A percentile compares a stretch with the other conserved stretches of the same genome.
Conservation (phyloP, 2,888 invertebrate species). For the Orthosia incerta region DNA sequence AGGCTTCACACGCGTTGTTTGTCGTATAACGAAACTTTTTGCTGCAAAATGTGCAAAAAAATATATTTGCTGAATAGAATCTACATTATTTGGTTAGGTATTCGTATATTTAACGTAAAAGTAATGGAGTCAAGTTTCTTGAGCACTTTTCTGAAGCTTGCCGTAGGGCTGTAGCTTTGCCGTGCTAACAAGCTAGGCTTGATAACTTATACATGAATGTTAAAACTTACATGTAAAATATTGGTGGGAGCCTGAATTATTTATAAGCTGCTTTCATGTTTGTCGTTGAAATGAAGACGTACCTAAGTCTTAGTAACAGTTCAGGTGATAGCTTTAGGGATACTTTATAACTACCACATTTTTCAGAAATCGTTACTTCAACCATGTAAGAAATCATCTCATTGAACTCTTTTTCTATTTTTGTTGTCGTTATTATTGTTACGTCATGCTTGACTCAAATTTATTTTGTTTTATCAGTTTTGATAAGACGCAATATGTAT, state of each 20-base stretch:
- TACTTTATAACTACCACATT: background rate
- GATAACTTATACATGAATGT: constrained; percentile 25
- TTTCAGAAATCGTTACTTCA: background rate
- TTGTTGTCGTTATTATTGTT: too few species aligned
- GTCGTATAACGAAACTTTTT: background rate
- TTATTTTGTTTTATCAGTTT: too few species aligned
- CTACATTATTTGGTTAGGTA: background rate
- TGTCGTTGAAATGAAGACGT: constrained; percentile 22
- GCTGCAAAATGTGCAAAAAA: background rate
- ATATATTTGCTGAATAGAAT: constrained; percentile 6
- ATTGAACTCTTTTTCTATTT: too few species aligned
- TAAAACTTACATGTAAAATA: constrained; percentile 33
- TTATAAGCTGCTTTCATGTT: constrained; percentile 28
- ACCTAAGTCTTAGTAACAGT: background rate
- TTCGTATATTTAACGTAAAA: constrained; percentile 13
- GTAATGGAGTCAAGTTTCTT: constrained; percentile 10
- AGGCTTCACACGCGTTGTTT: background rate
- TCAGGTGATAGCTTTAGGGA: background rate
- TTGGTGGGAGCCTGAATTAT: constrained; percentile 29
- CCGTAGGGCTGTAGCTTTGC: background rate
- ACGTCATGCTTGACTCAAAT: too few species aligned
- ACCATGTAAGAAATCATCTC: too few species aligned
- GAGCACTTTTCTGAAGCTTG: background rate
- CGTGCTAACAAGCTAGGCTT: constrained; percentile 12
- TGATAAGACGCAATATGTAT: too few species aligned